Base-by-base conservation (phyloP, 2,797 vertebrate genomes). In the Syngnathus rostellatus region DNA sequence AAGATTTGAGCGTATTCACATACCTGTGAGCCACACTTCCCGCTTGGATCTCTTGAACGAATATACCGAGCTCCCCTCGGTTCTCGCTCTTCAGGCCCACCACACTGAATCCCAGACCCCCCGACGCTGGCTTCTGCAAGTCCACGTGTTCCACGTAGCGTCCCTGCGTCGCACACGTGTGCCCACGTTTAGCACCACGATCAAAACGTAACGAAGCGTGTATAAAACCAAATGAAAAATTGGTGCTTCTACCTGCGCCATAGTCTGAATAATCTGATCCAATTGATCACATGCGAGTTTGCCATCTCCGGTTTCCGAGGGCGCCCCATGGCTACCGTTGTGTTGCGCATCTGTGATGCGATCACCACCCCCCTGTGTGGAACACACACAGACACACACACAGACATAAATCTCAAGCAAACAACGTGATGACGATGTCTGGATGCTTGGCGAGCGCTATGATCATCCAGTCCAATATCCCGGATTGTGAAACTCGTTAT, bases 31-130 rank as follows among this genome's bases (percentile, higher is more conserved):
- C 93, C 64, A 98, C 90, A 48, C 96, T 97, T 74, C 95, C 96
- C 0, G 92, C 88, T 70, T 99, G 96, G 69, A 99, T 97, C 81
- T 98, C 97, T 83, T 98, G 97, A 41, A 99, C 92, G 82, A 99
- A 99, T 87, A 99, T 98, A 64, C 97, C 97, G 17, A 99, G 89
- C 72, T 99, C 96, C 14, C 96, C 96, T 5, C 92, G 91, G 86
- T 97, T 94, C 81, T 98, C 96, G 65, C 95, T 98, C 75, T 94
- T 93, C 1, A 99, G 87, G 51, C 97, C 97, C 67, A 98, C 94
- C 19, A 99, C 96, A 64, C 97, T 99, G 85, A 99, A 99, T 43
- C 97, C 97, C 16, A 99, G 91, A 62, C 96, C 94, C 57, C 94
- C 95, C 45, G 90, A 92, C 11, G 65, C 17, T 8, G 97, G 95